These are phyloP conservation scores for Chiroxiphia lanceolata DNA, from an alignment of 2,797 vertebrate genomes.

Conservation along the genomic window DNA sequence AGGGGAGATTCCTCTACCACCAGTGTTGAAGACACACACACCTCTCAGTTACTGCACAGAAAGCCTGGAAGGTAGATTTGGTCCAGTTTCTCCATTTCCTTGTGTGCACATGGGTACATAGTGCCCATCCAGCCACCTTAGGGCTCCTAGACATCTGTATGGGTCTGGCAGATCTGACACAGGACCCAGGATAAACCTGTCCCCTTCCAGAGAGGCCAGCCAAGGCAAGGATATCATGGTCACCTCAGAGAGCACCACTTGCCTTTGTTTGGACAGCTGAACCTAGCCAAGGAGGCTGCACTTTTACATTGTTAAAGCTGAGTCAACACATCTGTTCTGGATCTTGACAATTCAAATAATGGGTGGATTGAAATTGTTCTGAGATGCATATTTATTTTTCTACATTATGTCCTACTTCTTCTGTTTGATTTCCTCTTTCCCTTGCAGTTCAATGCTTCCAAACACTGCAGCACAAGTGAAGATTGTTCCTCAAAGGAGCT, in stretches of 20 bases:
- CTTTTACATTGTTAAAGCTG: not conserved
- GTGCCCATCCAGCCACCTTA: not conserved
- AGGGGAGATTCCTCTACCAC: not conserved
- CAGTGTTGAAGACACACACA: not conserved
- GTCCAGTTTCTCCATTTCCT: not conserved
- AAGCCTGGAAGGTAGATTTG: not conserved
- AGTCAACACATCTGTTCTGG: not conserved
- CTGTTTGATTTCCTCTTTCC: not conserved
- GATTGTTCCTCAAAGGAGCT: not conserved
- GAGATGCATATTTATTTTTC: not conserved
- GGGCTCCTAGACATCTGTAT: not conserved
- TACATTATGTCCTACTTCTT: not conserved
- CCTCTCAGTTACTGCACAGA: not conserved
- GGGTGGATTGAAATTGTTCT: not conserved
- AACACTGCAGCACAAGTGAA: not conserved
- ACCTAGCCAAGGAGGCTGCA: not conserved
- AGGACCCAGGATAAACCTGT: not conserved
- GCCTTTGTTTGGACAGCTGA: not conserved
- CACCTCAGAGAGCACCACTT: not conserved
- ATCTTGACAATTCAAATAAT: not conserved
- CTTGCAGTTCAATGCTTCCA: not conserved
- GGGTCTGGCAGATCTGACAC: not conserved
- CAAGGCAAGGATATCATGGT: not conserved
- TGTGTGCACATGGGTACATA: rapidly evolving
- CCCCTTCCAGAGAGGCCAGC: not conserved